Evolutionary conservation across 2,888 invertebrate species (phyloP), one percentile per base, ranked within the genome.

Genomic region (Caprella mutica): DNA sequence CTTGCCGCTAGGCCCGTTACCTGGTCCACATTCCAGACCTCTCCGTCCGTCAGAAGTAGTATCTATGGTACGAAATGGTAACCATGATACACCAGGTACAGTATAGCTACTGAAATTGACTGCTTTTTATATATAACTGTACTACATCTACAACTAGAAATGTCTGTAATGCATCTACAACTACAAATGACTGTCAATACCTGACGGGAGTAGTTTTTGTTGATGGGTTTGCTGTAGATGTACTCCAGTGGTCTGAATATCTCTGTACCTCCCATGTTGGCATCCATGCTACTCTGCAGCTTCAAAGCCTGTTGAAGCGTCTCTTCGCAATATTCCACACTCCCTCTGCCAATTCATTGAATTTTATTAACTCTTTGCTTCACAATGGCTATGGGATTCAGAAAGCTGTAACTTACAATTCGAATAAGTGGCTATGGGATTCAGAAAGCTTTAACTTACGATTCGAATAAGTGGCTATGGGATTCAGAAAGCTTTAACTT

Each of bases 31-130:
- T 72, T 72, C 14, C 59, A 65, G 12, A 61, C 61, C 51, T 69
- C 69, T 23, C 73, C 73, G 65, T 73, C 73, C 12, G 73, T 72
- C 8, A 73, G 64, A 17, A 72, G 55, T 57, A 72, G 69, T 6
- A 73, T 44, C 61, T 61, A 43, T 14, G 29, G 14, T 17, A n/a
- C n/a, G n/a, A n/a, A n/a, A n/a, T n/a, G n/a, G n/a, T n/a, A n/a
- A n/a, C n/a, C n/a, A n/a, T n/a, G n/a, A n/a, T n/a, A n/a, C n/a
- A n/a, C n/a, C n/a, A n/a, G n/a, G n/a, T n/a, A n/a, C n/a, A n/a
- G n/a, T n/a, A n/a, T n/a, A n/a, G n/a, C n/a, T n/a, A n/a, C n/a
- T n/a, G n/a, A n/a, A n/a, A n/a, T n/a, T n/a, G n/a, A n/a, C n/a
- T n/a, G n/a, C n/a, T n/a, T n/a, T n/a, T n/a, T n/a, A n/a, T n/a